Conservation (phyloP, 1,140 invertebrate species). For the Eulimnadia texana region DNA sequence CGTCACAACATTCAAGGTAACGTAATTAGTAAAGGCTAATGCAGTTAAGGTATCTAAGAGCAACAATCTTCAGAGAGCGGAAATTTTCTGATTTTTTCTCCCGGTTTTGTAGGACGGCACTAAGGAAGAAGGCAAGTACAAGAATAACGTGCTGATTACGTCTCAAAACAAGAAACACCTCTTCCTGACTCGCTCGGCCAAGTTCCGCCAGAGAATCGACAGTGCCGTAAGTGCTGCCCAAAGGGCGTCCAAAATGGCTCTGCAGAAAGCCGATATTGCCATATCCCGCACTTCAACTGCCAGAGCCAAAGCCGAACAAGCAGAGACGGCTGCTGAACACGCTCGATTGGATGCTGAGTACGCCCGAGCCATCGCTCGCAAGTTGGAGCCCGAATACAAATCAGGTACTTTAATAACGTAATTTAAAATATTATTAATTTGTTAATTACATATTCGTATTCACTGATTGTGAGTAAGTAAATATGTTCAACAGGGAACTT, state of each 20-base stretch:
- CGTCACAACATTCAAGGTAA: conserved; percentile 76
- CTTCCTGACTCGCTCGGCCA: conserved; percentile 90
- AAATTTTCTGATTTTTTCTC: no score
- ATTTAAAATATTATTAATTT: not conserved
- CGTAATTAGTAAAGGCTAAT: not conserved
- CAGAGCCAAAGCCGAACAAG: conserved; percentile 85
- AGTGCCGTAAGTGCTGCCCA: conserved; percentile 86
- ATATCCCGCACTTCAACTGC: conserved; percentile 96
- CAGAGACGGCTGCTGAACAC: conserved; percentile 74
- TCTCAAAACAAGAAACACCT: conserved; percentile 94
- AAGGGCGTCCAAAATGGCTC: conserved; percentile 88
- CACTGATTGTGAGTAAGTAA: no score
- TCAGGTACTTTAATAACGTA: conserved; percentile 24
- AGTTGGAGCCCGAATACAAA: conserved; percentile 90
- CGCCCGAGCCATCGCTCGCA: conserved; percentile 77
- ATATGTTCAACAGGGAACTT: not conserved
- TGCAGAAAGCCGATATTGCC: conserved; percentile 97
- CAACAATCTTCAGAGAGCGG: no score
- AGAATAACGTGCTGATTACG: conserved; percentile 95
- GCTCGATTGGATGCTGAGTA: conserved; percentile 88
- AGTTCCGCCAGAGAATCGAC: conserved; percentile 91
- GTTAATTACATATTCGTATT: no score
- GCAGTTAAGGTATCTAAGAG: no score
- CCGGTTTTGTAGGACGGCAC: conserved; percentile 53
- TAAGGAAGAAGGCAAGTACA: conserved; percentile 96